Evolutionary conservation across 2,888 invertebrate genomes (phyloP).

Genomic region (Drosophila stalkeri): DNA sequence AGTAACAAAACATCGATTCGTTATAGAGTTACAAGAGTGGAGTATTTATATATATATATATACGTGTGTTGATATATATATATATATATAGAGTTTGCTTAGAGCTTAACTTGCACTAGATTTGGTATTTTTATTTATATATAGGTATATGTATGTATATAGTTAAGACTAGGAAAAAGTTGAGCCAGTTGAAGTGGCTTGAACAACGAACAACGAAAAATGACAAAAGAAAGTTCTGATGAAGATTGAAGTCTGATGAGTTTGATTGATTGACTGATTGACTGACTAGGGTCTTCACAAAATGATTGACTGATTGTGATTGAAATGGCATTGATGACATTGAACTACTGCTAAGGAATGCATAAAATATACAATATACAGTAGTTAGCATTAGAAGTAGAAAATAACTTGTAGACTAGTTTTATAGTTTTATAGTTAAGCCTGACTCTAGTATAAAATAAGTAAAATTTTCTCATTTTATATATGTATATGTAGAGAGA

Average conservation of each 20-base stretch:
- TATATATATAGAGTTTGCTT: conserved; percentile 47
- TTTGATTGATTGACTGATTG: conserved; percentile 31
- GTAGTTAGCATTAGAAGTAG: conserved; percentile 45
- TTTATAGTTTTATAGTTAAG: conserved; percentile 38
- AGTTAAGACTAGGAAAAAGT: conserved; percentile 56
- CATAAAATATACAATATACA: conserved; percentile 35
- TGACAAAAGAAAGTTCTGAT: conserved; percentile 48
- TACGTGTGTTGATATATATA: neutral
- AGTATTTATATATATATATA: conserved; percentile 16
- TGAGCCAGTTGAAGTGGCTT: conserved; percentile 28
- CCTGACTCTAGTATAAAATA: conserved; percentile 59
- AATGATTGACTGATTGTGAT: conserved; percentile 36
- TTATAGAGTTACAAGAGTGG: conserved; percentile 32
- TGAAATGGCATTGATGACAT: conserved; percentile 27
- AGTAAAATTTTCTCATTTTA: conserved; percentile 14
- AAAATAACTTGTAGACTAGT: conserved; percentile 50
- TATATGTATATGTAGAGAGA: neutral
- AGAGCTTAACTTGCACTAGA: conserved; percentile 70
- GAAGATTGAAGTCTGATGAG: conserved; percentile 16
- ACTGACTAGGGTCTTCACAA: conserved; percentile 12
- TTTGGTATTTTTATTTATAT: conserved; percentile 40
- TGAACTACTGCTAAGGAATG: conserved; percentile 38
- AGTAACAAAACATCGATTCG: conserved; percentile 53
- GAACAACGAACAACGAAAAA: conserved; percentile 55
- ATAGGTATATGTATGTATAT: conserved; percentile 40